phyloP scores from a whole-genome alignment of 2,888 invertebrate genomes.

The Escarpia spicata region DNA sequence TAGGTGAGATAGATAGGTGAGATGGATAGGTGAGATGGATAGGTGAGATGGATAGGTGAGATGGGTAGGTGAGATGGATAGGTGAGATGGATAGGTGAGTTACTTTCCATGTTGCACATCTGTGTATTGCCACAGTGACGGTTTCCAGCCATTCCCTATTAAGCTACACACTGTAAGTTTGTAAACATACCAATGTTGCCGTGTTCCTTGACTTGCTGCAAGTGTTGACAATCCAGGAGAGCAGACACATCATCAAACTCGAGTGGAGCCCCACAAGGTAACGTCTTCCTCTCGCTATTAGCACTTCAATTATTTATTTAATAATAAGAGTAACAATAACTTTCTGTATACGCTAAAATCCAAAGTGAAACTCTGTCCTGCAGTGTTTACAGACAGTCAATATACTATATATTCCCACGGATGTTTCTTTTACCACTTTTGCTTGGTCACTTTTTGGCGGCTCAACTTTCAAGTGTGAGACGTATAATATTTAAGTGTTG shows the following conservation, averaged over 20 bases:
- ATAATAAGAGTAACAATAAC: background rate
- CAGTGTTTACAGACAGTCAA: too few species aligned
- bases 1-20: too few species aligned
- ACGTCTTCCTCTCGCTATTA: slow-evolving; percentile 21
- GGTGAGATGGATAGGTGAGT: too few species aligned
- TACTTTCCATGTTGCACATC: too few species aligned
- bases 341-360: too few species aligned
- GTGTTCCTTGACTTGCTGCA: slow-evolving; percentile 30
- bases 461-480: background rate
- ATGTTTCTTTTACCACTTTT: background rate
- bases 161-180: background rate
- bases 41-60: too few species aligned
- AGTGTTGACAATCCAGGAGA: slow-evolving; percentile 72
- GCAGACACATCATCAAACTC: slow-evolving; percentile 78
- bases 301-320: background rate
- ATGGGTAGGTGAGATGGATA: too few species aligned
- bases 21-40: too few species aligned
- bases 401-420: background rate
- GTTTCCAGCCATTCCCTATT: background rate
- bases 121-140: too few species aligned
- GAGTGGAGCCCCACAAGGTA: slow-evolving; percentile 90
- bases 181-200: background rate
- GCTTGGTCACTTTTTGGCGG: background rate
- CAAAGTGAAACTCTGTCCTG: too few species aligned
- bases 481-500: background rate